Percentiles rank a stretch among this genome's conserved stretches.
phyloP scores from a whole-genome alignment of 2,888 invertebrate species.

The Aethes cnicana region DNA sequence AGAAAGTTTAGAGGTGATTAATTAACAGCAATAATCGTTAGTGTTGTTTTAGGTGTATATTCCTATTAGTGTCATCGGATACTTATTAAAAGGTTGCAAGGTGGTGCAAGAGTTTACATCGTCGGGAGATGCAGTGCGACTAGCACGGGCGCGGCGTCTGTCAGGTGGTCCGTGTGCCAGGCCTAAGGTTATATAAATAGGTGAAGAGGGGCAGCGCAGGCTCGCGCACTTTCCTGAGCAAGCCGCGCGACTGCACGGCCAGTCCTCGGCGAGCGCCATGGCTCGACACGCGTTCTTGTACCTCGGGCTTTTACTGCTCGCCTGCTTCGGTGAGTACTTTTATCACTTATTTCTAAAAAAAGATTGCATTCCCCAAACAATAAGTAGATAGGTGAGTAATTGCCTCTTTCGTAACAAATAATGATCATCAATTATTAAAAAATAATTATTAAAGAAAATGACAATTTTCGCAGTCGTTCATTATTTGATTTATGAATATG shows the following conservation, averaged over 20 bases:
- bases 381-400: conserved; percentile 6
- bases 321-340: conserved; percentile 73
- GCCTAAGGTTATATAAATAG: conserved; percentile 78
- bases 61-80: conserved; percentile 48
- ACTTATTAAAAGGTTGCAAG: conserved; percentile 68
- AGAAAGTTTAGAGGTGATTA: conserved; percentile 38
- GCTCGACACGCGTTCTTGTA: conserved; percentile 80
- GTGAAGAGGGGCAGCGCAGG: conserved; percentile 78
- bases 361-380: conserved; percentile 2
- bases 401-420: conserved; percentile 6
- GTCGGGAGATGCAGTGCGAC: conserved; percentile 54
- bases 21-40: conserved; percentile 48
- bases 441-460: no score
- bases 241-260: conserved; percentile 66
- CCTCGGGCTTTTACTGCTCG: conserved; percentile 73
- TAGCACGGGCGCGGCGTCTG: conserved; percentile 60
- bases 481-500: no score
- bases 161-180: conserved; percentile 51
- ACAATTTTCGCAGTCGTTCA: no score
- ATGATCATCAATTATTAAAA: no score
- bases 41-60: conserved; percentile 48
- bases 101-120: conserved; percentile 55
- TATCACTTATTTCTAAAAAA: not conserved
- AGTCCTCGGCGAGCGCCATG: conserved; percentile 80
- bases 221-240: conserved; percentile 76